Base-by-base conservation (phyloP, 2,797 vertebrate genomes). In the Brachymystax lenok region DNA sequence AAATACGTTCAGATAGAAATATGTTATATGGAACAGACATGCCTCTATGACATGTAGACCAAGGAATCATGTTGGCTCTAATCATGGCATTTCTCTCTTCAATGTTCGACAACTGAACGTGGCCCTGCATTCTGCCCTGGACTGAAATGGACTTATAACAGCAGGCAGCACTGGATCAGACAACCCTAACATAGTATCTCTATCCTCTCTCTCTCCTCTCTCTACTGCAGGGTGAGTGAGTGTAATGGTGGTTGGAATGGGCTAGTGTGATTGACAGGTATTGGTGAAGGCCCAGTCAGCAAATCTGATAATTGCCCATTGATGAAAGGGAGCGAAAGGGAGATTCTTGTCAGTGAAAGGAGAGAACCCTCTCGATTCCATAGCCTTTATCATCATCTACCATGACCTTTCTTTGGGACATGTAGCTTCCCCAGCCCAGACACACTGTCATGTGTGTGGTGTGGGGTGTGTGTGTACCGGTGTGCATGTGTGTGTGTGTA, bases 291-390 rank as follows among this genome's bases (percentile, higher is more conserved):
- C 71, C 76, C 30, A 79, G 78, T 89, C 85, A 89, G 86, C 86
- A 86, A 76, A 83, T 89, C 85, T 88, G 75, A 82, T 89, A 89
- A 90, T 86, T 88, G 87, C 74, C 81, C 79, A 79, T 83, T 83
- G 74, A 81, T 13, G 27, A 84, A 82, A 73, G 71, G 64, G 69
- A 71, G 61, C 24, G 17, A 40, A 50, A 40, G 30, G 0, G 70
- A 73, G 75, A 24, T 71, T 73, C 80, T 74, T 74, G 72, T 83
- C 83, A 61, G 68, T 80, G 35, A 67, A 74, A 71, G 68, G 63
- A 67, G 30, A 72, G 14, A 70, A 77, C 70, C 81, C 27, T 74
- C 72, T 76, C 72, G 64, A 69, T 87, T 73, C 75, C 35, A 66
- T 21, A 51, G 61, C 61, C 74, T 77, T 80, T 80, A 73, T 82